A percentile compares a stretch with the other conserved stretches of the same genome.
Evolutionary conservation across 2,888 invertebrate genomes (phyloP).

Genomic region (Ectemnius cavifrons): DNA sequence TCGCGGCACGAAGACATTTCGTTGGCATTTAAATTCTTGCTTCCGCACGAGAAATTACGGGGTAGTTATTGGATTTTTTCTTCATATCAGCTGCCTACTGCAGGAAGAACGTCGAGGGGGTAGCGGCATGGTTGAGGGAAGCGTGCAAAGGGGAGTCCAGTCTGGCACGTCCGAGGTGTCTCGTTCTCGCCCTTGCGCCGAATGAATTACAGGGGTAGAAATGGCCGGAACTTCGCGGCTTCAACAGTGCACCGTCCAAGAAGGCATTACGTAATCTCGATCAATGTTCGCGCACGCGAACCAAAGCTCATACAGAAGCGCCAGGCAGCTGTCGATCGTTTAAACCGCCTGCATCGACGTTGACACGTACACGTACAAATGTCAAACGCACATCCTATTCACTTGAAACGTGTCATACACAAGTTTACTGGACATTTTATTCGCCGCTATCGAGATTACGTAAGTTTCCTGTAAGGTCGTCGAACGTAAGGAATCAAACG

Average conservation of each 20-base stretch:
- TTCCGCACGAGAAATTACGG: constrained; percentile 41
- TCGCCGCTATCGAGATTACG: no score
- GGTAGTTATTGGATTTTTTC: constrained; percentile 42
- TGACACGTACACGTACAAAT: not conserved
- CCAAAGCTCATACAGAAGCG: not conserved
- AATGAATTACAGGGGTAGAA: no score
- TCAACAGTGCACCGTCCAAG: not conserved
- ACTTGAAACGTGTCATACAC: no score
- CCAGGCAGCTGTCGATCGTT: not conserved
- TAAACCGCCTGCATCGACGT: not conserved
- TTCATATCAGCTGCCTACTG: not conserved
- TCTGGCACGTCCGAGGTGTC: no score
- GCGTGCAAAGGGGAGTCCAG: no score
- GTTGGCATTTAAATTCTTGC: constrained; percentile 52
- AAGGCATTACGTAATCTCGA: not conserved
- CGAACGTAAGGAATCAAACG: no score
- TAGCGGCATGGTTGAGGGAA: no score
- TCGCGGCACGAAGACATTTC: constrained; percentile 28
- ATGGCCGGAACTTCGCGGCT: not conserved
- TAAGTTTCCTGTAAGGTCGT: no score
- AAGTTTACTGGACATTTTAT: no score
- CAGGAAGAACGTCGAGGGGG: not conserved
- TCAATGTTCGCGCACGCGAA: not conserved
- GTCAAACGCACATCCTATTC: not conserved
- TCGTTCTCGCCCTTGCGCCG: no score